Percentiles rank a stretch among this genome's conserved stretches.
Conservation (phyloP, 2,113 vertebrate genomes). For the Catharus fuscescens region DNA sequence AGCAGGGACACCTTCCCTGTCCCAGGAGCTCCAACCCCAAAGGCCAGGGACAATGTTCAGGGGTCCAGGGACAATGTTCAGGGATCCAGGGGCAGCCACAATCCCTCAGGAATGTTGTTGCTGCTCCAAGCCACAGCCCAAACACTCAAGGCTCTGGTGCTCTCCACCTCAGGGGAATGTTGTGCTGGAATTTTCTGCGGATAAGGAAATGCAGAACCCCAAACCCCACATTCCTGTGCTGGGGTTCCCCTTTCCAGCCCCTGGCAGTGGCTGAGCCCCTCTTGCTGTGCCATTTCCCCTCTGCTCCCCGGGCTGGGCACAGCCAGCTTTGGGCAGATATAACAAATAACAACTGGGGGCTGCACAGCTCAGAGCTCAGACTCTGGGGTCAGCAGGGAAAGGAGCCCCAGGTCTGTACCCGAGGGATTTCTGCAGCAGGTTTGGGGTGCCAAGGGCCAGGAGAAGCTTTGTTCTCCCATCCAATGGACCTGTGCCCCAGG, state of each 20-base stretch:
- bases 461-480: too few relatives aligned
- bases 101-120: neutral
- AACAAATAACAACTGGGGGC: neutral
- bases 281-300: neutral
- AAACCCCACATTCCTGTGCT: too few relatives aligned
- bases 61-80: neutral
- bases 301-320: neutral
- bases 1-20: neutral
- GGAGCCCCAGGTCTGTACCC: too few relatives aligned
- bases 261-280: neutral
- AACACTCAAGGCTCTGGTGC: neutral
- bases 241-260: neutral
- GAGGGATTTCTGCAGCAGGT: neutral
- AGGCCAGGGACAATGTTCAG: too few relatives aligned
- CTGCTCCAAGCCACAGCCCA: neutral
- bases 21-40: neutral
- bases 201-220: neutral
- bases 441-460: accelerated
- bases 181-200: neutral
- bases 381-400: neutral
- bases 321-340: neutral
- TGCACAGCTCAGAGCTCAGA: too few relatives aligned
- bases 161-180: neutral
- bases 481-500: too few relatives aligned
- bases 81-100: neutral